Percentiles rank a stretch among this genome's conserved stretches.
These are phyloP conservation scores for Scolopax rusticola DNA, from an alignment of 2,797 vertebrate genomes.

Conservation along the genomic window DNA sequence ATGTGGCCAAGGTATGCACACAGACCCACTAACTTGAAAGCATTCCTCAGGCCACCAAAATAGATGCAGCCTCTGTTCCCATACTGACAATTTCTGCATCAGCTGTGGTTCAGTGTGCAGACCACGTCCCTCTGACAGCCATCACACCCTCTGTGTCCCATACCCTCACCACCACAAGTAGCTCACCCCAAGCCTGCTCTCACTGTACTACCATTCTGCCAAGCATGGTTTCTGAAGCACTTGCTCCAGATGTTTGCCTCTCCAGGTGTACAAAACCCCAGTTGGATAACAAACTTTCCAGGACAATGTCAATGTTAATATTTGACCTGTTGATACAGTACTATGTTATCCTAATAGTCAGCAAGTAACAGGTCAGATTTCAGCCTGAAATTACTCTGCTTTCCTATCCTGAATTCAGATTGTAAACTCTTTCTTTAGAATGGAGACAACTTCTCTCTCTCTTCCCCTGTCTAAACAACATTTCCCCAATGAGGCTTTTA, in stretches of 20 bases:
- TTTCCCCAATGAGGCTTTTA: not conserved
- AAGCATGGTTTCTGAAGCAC: not conserved
- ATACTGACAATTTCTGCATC: not conserved
- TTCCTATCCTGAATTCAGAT: not conserved
- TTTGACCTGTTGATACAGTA: not conserved
- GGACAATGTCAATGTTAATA: not conserved
- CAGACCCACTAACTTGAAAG: not conserved
- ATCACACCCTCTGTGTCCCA: not conserved
- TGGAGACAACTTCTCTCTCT: not conserved
- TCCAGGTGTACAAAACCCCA: not conserved
- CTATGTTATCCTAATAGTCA: not conserved
- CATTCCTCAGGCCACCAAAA: not conserved
- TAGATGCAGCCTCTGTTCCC: not conserved
- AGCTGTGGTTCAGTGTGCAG: not conserved
- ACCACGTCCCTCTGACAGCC: not conserved
- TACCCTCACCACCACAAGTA: not conserved
- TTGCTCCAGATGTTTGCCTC: not conserved
- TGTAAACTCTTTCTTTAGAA: not conserved
- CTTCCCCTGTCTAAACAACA: not conserved
- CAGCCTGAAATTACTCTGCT: not conserved
- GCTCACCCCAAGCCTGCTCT: not conserved
- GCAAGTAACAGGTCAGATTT: not conserved
- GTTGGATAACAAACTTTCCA: not conserved
- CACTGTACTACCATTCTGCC: not conserved
- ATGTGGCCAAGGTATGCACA: not conserved